phyloP scores from a whole-genome alignment of 2,888 invertebrate genomes.

The Volucella bombylans region DNA sequence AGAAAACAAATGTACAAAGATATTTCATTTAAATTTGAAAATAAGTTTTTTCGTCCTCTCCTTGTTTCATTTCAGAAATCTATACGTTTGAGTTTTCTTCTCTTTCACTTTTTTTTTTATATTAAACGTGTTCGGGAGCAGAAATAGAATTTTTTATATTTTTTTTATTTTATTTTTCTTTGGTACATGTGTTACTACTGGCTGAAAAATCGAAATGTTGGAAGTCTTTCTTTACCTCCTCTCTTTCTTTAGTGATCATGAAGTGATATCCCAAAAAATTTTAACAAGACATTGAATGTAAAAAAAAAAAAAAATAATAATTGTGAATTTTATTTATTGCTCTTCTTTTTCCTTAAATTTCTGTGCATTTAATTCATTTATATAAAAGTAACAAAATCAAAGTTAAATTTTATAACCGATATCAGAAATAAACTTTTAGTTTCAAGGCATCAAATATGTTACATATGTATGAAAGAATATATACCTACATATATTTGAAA shows the following conservation, averaged over 20 bases:
- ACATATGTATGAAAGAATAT: constrained; percentile 11
- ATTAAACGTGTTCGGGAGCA: constrained; percentile 68
- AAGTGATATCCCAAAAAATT: constrained; percentile 70
- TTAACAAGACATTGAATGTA: constrained; percentile 57
- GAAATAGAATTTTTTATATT: constrained; percentile 68
- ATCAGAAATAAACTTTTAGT: constrained; percentile 24
- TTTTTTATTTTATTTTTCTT: constrained; percentile 50
- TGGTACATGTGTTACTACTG: constrained; percentile 72
- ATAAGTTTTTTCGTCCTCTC: constrained; percentile 53
- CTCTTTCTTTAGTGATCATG: constrained; percentile 72
- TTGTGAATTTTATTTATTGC: constrained; percentile 47
- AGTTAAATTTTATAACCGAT: constrained; percentile 9
- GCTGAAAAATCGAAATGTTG: constrained; percentile 70
- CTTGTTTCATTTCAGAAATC: constrained; percentile 75
- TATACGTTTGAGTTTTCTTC: constrained; percentile 63
- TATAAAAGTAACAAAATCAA: constrained; percentile 8
- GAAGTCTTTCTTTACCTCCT: constrained; percentile 70
- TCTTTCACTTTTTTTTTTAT: constrained; percentile 75
- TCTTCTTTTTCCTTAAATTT: constrained; percentile 26
- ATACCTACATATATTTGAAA: constrained; percentile 46
- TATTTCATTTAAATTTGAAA: constrained; percentile 62
- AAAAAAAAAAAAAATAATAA: constrained; percentile 35
- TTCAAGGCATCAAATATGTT: constrained; percentile 19
- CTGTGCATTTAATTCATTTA: constrained; percentile 38
- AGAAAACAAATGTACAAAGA: constrained; percentile 64